Percentiles rank a stretch among this genome's conserved stretches.
phyloP scores from a whole-genome alignment of 2,888 invertebrate genomes.

The Empis stercorea region DNA sequence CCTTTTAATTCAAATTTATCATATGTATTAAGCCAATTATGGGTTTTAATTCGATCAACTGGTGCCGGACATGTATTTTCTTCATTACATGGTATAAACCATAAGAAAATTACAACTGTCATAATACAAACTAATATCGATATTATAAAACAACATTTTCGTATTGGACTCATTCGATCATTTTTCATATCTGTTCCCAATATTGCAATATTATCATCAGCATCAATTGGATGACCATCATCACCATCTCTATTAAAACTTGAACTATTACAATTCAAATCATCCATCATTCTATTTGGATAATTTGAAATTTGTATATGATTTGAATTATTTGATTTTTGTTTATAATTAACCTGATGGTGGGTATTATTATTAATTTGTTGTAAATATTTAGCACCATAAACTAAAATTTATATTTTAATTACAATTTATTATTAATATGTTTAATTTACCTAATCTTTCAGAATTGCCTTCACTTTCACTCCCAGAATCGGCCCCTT shows the following conservation, averaged over 20 bases:
- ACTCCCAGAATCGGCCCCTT: no score
- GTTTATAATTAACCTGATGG: no score
- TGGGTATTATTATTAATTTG: no score
- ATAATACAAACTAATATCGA: conserved; percentile 59
- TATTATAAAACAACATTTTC: conserved; percentile 53
- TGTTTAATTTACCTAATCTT: no score
- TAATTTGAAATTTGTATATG: no score
- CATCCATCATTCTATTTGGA: conserved; percentile 16
- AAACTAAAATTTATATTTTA: conserved; percentile 2
- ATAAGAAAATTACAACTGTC: conserved; percentile 59
- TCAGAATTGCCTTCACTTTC: no score
- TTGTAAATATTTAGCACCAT: not conserved
- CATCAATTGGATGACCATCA: conserved; percentile 25
- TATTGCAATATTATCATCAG: conserved; percentile 35
- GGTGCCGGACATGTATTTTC: conserved; percentile 48
- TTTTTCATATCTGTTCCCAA: conserved; percentile 18
- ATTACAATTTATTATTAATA: not conserved
- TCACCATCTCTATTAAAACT: conserved; percentile 32
- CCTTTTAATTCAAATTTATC: conserved; percentile 58
- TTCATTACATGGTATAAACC: conserved; percentile 63
- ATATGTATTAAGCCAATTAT: conserved; percentile 55
- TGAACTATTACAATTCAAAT: conserved; percentile 24
- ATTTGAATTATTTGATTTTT: no score
- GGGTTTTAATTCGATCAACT: conserved; percentile 44
- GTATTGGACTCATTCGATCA: conserved; percentile 49